phyloP scores from a whole-genome alignment of 1,140 invertebrate genomes.

The Aricia agestis region DNA sequence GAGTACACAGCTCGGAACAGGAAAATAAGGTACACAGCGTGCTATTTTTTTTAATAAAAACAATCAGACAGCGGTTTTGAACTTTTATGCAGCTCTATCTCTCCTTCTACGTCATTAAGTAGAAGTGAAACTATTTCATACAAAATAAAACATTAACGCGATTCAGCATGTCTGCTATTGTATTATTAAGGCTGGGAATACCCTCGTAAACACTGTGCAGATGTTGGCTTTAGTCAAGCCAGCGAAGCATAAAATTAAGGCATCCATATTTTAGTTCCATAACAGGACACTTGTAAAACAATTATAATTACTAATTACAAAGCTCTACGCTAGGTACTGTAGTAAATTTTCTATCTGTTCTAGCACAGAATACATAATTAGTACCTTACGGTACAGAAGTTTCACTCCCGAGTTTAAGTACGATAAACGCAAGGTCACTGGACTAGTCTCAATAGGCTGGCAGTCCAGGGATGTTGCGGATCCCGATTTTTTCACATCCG shows the following conservation, averaged over 20 bases:
- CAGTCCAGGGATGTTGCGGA: too few relatives aligned
- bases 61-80: background rate
- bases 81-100: background rate
- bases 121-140: slow-evolving; percentile 9
- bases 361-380: too few relatives aligned
- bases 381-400: too few relatives aligned
- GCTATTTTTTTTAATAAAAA: too few relatives aligned
- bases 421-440: too few relatives aligned
- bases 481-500: too few relatives aligned
- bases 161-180: slow-evolving; percentile 21
- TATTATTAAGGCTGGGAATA: slow-evolving; percentile 17
- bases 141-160: slow-evolving; percentile 5
- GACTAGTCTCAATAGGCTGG: too few relatives aligned
- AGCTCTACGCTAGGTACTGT: too few relatives aligned
- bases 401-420: too few relatives aligned
- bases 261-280: background rate
- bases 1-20: too few relatives aligned
- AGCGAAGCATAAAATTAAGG: slow-evolving; percentile 20
- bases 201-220: slow-evolving; percentile 25
- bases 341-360: too few relatives aligned
- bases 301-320: background rate
- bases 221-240: slow-evolving; percentile 27
- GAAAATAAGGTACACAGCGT: too few relatives aligned
- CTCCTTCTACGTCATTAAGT: slow-evolving; percentile 11
- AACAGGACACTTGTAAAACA: background rate